Percentiles rank a stretch among this genome's conserved stretches.
Conservation (phyloP, 64 coral and sea anemone species). For the Acropora yongei region DNA sequence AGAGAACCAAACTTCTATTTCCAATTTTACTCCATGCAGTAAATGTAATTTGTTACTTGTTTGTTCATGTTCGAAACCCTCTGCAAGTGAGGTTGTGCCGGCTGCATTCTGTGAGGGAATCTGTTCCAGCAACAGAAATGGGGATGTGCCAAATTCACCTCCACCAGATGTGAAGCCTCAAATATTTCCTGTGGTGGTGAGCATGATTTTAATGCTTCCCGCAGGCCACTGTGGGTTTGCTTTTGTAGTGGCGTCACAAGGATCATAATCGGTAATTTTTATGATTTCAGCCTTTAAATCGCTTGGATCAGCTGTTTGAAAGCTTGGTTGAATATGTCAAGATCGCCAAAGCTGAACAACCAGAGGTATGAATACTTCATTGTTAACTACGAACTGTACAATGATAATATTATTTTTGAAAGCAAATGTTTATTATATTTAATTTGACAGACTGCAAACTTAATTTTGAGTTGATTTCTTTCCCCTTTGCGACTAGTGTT, state of each 20-base stretch:
- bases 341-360: slow-evolving; percentile 38
- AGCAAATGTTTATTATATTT: too few relatives aligned
- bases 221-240: not conserved
- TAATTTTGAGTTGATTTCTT: too few relatives aligned
- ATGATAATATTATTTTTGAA: too few relatives aligned
- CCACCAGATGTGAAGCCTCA: slow-evolving; percentile 26
- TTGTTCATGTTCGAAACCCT: slow-evolving; percentile 17
- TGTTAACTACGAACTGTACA: not conserved
- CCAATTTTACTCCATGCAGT: not conserved
- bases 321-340: slow-evolving; percentile 32
- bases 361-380: slow-evolving; percentile 12
- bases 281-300: slow-evolving; percentile 21
- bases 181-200: slow-evolving; percentile 23
- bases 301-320: slow-evolving; percentile 37
- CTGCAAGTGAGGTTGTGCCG: not conserved
- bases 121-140: not conserved
- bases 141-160: not conserved
- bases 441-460: too few relatives aligned
- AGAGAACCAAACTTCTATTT: not conserved
- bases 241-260: not conserved
- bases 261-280: not conserved
- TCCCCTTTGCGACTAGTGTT: too few relatives aligned
- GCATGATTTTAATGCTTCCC: not conserved
- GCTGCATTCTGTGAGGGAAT: not conserved
- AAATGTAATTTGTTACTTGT: slow-evolving; percentile 46